Conservation (phyloP, 2,113 vertebrate genomes). For the Atherinomorus stipes region DNA sequence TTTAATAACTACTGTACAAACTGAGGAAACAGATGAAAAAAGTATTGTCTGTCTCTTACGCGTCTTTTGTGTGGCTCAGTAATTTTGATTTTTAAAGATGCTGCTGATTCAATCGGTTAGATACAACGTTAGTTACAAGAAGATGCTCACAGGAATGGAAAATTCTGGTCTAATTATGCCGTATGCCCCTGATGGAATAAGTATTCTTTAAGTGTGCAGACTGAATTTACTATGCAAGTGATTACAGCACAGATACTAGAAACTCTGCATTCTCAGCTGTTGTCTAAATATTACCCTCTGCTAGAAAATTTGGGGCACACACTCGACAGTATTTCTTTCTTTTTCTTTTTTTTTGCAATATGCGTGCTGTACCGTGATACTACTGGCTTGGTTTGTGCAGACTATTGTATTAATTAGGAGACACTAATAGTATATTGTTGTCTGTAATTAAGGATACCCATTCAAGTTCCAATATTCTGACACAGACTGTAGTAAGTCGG, state of each 20-base stretch:
- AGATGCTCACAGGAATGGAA: too few species aligned
- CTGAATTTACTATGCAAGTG: not conserved
- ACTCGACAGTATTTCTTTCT: not conserved
- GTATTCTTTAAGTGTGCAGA: slow-evolving; percentile 9
- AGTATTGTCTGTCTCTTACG: not conserved
- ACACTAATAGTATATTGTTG: slow-evolving; percentile 57
- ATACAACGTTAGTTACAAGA: too few species aligned
- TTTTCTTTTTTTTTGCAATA: not conserved
- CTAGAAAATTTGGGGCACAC: not conserved
- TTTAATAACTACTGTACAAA: too few species aligned
- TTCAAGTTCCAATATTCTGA: slow-evolving; percentile 72
- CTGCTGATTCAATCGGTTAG: not conserved
- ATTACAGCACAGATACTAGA: not conserved
- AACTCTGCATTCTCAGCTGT: not conserved
- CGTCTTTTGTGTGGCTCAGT: not conserved
- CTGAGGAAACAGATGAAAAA: too few species aligned
- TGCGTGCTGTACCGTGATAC: slow-evolving; percentile 8
- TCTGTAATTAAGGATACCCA: slow-evolving; percentile 75
- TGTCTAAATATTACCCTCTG: slow-evolving; percentile 9
- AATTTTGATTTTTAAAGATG: too few species aligned
- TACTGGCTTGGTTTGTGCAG: slow-evolving; percentile 24
- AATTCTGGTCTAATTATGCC: not conserved
- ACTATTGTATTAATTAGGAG: slow-evolving; percentile 64
- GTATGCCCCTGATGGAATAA: slow-evolving; percentile 2
- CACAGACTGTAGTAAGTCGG: slow-evolving; percentile 55